Evolutionary conservation across 1,140 invertebrate species (phyloP).

Genomic region (Cylas formicarius): DNA sequence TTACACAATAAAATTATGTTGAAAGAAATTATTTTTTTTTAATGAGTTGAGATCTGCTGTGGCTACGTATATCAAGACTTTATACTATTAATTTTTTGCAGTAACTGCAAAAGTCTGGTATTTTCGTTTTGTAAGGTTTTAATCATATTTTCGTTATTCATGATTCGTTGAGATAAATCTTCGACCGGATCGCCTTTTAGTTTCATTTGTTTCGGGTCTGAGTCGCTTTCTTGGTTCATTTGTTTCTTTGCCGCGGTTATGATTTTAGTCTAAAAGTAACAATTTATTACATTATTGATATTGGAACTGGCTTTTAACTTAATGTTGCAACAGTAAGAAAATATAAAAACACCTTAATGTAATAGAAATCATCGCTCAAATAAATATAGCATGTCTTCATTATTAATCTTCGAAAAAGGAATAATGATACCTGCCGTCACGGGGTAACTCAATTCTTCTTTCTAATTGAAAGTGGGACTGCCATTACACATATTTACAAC

Average conservation of each 20-base stretch:
- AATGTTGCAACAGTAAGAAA: no score
- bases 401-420: no score
- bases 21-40: conserved; percentile 9
- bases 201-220: conserved; percentile 2
- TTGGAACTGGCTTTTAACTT: conserved; percentile 1
- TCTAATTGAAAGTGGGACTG: no score
- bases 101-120: conserved; percentile 14
- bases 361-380: no score
- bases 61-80: no score
- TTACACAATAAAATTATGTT: no score
- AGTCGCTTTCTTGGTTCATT: background rate
- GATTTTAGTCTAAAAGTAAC: background rate
- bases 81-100: conserved; percentile 18
- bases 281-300: conserved; percentile 3
- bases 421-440: no score
- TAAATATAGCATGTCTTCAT: no score
- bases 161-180: conserved; percentile 27
- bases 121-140: conserved; percentile 24
- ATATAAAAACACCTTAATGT: no score
- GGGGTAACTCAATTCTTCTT: no score
- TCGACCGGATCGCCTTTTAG: conserved; percentile 28
- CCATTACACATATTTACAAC: no score
- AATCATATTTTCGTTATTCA: conserved; percentile 28
- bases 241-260: background rate
- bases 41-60: background rate